These are phyloP conservation scores for Diloba caeruleocephala DNA, from an alignment of 2,888 invertebrate species.

Conservation along the genomic window DNA sequence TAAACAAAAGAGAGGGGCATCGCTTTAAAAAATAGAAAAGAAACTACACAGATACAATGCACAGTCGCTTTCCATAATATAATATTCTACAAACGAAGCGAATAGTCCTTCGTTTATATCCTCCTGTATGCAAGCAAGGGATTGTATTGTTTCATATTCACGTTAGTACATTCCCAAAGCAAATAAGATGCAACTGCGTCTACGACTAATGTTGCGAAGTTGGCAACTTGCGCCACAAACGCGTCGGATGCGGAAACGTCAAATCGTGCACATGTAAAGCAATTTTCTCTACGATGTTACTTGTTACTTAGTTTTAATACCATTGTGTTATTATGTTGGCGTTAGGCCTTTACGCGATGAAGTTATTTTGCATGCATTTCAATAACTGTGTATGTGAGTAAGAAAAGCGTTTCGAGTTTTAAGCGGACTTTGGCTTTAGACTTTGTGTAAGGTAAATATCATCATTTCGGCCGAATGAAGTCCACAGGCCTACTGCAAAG, in stretches of 20 bases:
- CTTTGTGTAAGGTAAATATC: too few species aligned
- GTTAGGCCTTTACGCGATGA: not conserved
- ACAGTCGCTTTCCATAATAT: too few species aligned
- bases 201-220: slow-evolving; percentile 17
- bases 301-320: slow-evolving; percentile 18
- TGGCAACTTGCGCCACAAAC: slow-evolving; percentile 23
- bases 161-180: slow-evolving; percentile 24
- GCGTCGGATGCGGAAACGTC: slow-evolving; percentile 5
- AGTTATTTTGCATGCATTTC: not conserved
- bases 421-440: too few species aligned
- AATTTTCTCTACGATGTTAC: slow-evolving; percentile 7
- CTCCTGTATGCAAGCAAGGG: slow-evolving; percentile 17
- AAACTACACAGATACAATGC: too few species aligned
- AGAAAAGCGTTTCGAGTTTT: too few species aligned
- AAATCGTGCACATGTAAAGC: slow-evolving; percentile 7
- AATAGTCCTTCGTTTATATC: not conserved
- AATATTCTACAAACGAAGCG: slow-evolving; percentile 23
- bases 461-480: too few species aligned
- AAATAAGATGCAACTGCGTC: slow-evolving; percentile 26
- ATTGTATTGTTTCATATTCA: slow-evolving; percentile 15
- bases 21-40: too few species aligned
- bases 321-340: not conserved
- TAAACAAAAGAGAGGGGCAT: too few species aligned
- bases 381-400: too few species aligned
- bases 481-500: too few species aligned